These are phyloP conservation scores for Lasioglossum vierecki DNA, from an alignment of 2,888 invertebrate genomes.

Conservation along the genomic window DNA sequence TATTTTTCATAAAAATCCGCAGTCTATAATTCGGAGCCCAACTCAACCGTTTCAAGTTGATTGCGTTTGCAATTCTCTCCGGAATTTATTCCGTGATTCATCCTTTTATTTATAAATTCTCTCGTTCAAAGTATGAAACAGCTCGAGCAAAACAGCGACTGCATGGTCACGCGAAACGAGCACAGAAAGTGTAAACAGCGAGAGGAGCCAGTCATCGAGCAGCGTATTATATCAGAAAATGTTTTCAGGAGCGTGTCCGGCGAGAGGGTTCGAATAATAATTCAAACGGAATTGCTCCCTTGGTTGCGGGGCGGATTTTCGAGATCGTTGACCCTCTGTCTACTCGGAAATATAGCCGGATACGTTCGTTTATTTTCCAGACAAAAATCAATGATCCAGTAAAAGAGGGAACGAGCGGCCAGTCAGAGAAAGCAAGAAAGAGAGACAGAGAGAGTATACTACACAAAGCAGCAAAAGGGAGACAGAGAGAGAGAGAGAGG, in stretches of 20 bases:
- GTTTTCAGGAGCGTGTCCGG: not conserved
- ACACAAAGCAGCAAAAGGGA: not conserved
- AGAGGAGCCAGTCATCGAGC: not conserved
- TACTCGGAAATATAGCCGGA: conserved; percentile 50
- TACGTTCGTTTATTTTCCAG: conserved; percentile 51
- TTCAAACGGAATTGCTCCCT: conserved; percentile 10
- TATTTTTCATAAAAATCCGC: not conserved
- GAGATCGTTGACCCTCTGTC: conserved; percentile 43
- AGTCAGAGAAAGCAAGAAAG: not conserved
- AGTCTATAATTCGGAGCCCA: too few relatives aligned
- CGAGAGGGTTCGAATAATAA: conserved; percentile 8
- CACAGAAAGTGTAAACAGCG: not conserved
- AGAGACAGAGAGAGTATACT: not conserved
- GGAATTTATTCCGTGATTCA: not conserved
- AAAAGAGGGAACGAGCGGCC: not conserved
- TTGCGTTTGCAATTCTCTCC: not conserved
- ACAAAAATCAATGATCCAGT: conserved; percentile 54
- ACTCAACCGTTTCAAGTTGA: too few relatives aligned
- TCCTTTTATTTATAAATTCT: not conserved
- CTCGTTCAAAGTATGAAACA: not conserved
- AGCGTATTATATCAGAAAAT: conserved; percentile 1
- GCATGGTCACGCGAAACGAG: not conserved
- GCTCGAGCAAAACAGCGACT: not conserved
- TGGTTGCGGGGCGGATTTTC: conserved; percentile 44
- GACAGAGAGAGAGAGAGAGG: not conserved